Evolutionary conservation across 2,888 invertebrate genomes (phyloP), one percentile per base, ranked within the genome.

Genomic region (Rotaria sp.): DNA sequence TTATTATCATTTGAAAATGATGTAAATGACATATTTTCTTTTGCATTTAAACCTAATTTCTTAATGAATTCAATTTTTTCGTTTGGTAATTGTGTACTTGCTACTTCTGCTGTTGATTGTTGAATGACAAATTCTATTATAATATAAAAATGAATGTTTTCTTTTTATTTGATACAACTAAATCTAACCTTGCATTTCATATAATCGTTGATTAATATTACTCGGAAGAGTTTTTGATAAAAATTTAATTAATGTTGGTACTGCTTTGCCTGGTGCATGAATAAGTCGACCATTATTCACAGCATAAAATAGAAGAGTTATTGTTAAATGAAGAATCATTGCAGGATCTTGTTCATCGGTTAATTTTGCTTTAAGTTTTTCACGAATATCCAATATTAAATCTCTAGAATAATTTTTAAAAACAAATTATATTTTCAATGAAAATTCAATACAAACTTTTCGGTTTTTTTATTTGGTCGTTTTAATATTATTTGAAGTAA

Each of bases 181-280:
- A 24, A 24, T 7, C 15, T 75, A 26, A 80, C 80, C 80, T 80
- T 80, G 80, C 41, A 80, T 45, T 41, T 80, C 80, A 45, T 41
- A 26, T 45, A 80, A n/a, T 26, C 80, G 80, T n/a, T 45, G 80
- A 80, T 80, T 80, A 7, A 80, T 45, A 26, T 45, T 80, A 26
- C 1, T 45, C 21, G 80, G 80, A 45, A 80, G 41, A 13, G 0
- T n/a, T 80, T 80, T 80, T n/a, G 80, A 80, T 85, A 97, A 92
- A 90, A 93, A 94, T 1, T 93, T 90, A 84, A 97, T 92, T 88
- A 97, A 93, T 35, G 94, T 92, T 0, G 96, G 94, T 24, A 98
- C 96, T 92, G 96, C 96, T 90, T 95, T 94, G 0, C 98, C 98
- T 48, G 97, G 96, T 26, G 96, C 96, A 91, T 97, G 96, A 48